A percentile compares a stretch with the other conserved stretches of the same genome.
Evolutionary conservation across 92 coral and sea anemone species (phyloP).

Genomic region (Epizoanthus rinbou): DNA sequence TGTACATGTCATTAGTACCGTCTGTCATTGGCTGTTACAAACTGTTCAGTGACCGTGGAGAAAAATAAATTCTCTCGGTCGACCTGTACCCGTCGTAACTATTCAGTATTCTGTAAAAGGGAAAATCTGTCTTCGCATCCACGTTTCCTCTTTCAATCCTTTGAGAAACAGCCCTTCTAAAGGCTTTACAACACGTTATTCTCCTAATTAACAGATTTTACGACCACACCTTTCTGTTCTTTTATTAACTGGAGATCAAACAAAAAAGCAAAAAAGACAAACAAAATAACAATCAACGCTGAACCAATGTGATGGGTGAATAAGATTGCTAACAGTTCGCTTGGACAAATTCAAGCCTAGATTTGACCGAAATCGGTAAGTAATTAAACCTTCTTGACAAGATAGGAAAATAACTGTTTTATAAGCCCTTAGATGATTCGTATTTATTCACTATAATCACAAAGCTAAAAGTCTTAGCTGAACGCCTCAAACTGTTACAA

Average conservation of each 20-base stretch:
- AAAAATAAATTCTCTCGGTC: conserved; percentile 29
- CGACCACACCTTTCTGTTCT: not conserved
- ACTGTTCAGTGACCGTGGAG: conserved; percentile 31
- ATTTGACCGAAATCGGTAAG: not conserved
- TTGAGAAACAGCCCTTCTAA: not conserved
- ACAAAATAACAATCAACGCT: not conserved
- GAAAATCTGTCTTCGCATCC: not conserved
- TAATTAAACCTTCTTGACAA: not conserved
- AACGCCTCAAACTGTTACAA: conserved; percentile 14
- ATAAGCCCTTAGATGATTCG: not conserved
- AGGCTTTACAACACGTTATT: not conserved
- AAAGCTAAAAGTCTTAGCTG: not conserved
- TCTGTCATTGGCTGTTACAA: conserved; percentile 31
- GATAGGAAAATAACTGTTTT: not conserved
- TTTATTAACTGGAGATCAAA: not conserved
- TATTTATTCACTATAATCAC: not conserved
- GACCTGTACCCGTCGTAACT: not conserved
- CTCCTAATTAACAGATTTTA: not conserved
- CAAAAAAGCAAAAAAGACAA: not conserved
- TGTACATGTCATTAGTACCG: conserved; percentile 18
- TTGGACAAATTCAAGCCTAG: not conserved
- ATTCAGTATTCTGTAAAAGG: not conserved
- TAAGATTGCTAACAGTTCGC: conserved; percentile 20
- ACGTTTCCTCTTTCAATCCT: conserved; percentile 12
- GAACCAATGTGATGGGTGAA: conserved; percentile 4